Evolutionary conservation across 1,140 invertebrate genomes (phyloP), one percentile per base, ranked within the genome.

Genomic region (Caenorhabditis latens): DNA sequence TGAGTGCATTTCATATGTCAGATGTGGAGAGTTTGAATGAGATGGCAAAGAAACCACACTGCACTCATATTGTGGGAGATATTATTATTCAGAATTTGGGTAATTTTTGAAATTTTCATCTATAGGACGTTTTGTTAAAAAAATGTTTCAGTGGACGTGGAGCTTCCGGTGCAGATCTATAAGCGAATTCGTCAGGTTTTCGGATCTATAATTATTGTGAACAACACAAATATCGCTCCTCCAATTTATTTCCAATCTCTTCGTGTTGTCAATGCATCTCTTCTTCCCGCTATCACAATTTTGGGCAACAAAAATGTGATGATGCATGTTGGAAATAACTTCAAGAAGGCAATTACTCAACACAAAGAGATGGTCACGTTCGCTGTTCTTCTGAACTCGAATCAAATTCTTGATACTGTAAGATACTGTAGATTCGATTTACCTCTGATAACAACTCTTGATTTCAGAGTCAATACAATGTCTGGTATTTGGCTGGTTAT

Each of bases 401-500:
- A 79, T 16, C 9, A 21, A 4, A n/a, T 79, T n/a, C 7, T 79
- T 48, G 46, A 79, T 43, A 50, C 40, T 13, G 71, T 24, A 79
- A 50, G 50, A 50, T 50, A 50, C 50, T 50, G 50, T 50, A 50
- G 50, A 16, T 50, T 50, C 50, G 9, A 32, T 32, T 32, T 1
- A 32, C 32, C 32, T 32, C 6, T 14, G 63, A 53, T 40, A 4
- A 67, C 1, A n/a, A 14, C 4, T 14, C 7, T 14, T 67, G 6
- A 14, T 67, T 42, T 67, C 40, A 67, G 63, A 19, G 40, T 11
- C 46, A 79, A 8, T 79, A 79, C 71, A 79, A 79, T 19, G 21
- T 79, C 13, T 79, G 71, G 71, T 79, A 53, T 24, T 50, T 79
- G 71, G 71, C 71, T 13, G 71, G 71, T 7, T 50, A 50, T 79